Evolutionary conservation across 2,797 vertebrate genomes (phyloP).

Genomic region (Anisognathus igniventris): DNA sequence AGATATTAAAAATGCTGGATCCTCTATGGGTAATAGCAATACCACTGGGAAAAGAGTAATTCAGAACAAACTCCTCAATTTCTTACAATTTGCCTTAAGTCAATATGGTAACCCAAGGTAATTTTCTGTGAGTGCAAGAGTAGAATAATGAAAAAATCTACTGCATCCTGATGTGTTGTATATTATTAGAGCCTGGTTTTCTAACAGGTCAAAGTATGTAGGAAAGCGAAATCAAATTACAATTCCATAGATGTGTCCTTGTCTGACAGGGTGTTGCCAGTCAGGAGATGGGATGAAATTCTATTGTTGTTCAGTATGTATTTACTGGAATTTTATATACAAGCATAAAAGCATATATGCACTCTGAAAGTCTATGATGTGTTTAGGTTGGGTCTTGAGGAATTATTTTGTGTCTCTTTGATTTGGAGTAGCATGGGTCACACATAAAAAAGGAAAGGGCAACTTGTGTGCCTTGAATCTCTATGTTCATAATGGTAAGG

Average conservation of each 20-base stretch:
- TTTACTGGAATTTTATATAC: not conserved
- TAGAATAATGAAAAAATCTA: not conserved
- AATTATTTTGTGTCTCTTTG: not conserved
- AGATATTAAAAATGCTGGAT: not conserved
- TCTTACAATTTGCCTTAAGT: not conserved
- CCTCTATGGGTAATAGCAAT: not conserved
- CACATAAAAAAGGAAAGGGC: not conserved
- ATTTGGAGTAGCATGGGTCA: not conserved
- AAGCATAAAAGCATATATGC: not conserved
- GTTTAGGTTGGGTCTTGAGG: not conserved
- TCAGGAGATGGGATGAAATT: not conserved
- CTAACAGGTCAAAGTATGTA: not conserved
- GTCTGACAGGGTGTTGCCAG: not conserved
- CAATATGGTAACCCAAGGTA: not conserved
- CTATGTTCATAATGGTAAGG: not conserved
- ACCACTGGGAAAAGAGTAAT: not conserved
- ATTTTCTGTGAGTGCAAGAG: not conserved
- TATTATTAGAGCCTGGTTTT: not conserved
- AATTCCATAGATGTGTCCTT: not conserved
- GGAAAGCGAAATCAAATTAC: not conserved
- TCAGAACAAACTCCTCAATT: not conserved
- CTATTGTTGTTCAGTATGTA: not conserved
- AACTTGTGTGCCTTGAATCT: not conserved
- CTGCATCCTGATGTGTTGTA: not conserved
- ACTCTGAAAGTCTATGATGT: not conserved